Base-by-base conservation (phyloP, 2,797 vertebrate species). In the Tokudaia muenninki region DNA sequence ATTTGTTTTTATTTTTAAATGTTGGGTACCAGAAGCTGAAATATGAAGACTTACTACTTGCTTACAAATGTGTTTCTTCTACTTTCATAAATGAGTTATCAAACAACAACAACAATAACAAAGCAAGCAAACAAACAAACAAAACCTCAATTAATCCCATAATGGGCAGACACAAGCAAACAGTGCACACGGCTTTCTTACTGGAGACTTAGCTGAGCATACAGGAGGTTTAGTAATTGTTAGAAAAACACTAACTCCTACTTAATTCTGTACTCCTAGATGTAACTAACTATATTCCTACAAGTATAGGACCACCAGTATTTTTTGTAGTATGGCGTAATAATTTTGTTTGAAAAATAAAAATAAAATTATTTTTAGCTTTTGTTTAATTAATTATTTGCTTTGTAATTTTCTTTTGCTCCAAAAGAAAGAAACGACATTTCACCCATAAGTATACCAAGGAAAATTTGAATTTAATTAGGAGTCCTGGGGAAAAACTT, bases 381-480 rank as follows among this genome's bases (percentile, higher is more conserved):
- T 93, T 87, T 44, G 14, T 12, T 79, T 94, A 96, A 55, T 61
- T 78, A 90, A 10, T 63, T 90, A 31, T 72, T 91, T 61, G 21
- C 74, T 93, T 87, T 91, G 41, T 63, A 91, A 44, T 11, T 75
- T 70, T 31, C 83, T 26, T 57, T n/a, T 63, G 7, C 72, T 55
- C 63, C 50, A 77, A 81, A 87, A 79, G 70, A 94, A 88, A 77
- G 80, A 95, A 97, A 74, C 31, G 21, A 72, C 0, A 34, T 65
- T 61, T 89, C 24, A 87, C 63, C 24, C 12, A 52, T 47, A 90
- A 50, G 6, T 87, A 29, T 24, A 75, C 17, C 65, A 63, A 77
- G 21, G 59, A n/a, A 74, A 95, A 77, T 92, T 80, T 87, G 34
- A 92, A 90, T 92, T 93, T 44, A 88, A 0, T 94, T 92, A 95